Evolutionary conservation across 2,113 vertebrate species (phyloP).

Genomic region (Leiothrix lutea): DNA sequence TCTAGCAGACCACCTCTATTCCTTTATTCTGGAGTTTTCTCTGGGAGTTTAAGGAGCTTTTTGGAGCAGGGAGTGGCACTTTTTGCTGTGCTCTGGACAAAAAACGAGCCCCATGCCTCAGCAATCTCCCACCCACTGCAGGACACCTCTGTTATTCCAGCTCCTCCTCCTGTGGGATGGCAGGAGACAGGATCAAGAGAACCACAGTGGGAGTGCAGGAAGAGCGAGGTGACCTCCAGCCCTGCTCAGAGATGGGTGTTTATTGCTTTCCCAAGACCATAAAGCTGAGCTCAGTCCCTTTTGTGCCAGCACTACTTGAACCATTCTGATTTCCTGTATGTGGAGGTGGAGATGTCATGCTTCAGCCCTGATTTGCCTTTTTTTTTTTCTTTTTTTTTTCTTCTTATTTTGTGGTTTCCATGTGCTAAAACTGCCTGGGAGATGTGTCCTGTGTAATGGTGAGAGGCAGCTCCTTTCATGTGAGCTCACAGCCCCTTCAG

Average conservation of each 20-base stretch:
- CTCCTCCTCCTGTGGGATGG: neutral
- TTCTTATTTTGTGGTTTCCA: constrained; percentile 28
- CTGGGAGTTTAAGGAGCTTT: neutral
- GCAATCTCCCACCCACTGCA: neutral
- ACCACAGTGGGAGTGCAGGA: neutral
- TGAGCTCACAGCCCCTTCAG: neutral
- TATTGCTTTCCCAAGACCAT: neutral
- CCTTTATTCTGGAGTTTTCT: neutral
- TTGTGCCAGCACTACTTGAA: neutral
- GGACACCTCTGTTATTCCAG: neutral
- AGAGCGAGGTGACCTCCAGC: neutral
- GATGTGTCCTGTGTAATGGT: neutral
- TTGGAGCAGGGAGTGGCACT: neutral
- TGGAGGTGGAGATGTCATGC: constrained; percentile 42
- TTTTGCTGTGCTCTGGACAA: neutral
- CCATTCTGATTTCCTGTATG: neutral
- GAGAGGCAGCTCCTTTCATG: constrained; percentile 16
- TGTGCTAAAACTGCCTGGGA: neutral
- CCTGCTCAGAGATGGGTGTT: neutral
- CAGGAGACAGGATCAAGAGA: neutral
- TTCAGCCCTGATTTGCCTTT: neutral
- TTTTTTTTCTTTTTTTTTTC: neutral
- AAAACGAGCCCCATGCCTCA: neutral
- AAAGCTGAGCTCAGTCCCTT: constrained; percentile 50
- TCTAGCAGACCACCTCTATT: no score